Base-by-base conservation (phyloP, 2,888 invertebrate genomes). In the Lydus trimaculatus region DNA sequence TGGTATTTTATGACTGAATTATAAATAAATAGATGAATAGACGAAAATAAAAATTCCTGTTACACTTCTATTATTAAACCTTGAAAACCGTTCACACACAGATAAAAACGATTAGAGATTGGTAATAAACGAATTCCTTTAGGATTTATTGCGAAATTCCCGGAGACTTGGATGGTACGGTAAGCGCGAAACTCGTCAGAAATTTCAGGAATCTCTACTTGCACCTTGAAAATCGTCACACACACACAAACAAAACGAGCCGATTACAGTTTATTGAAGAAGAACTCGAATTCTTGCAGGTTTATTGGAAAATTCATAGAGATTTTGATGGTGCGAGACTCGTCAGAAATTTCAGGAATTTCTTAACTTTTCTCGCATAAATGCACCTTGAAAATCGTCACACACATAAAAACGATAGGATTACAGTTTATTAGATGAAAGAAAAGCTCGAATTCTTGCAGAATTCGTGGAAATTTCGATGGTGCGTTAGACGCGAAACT, bases 401-500 rank as follows among this genome's bases (percentile, higher is more conserved):
- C n/a, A n/a, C n/a, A n/a, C n/a, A n/a, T n/a, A n/a, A n/a, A n/a
- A n/a, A n/a, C n/a, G n/a, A n/a, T n/a, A n/a, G n/a, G n/a, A n/a
- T n/a, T n/a, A n/a, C n/a, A n/a, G n/a, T n/a, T n/a, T n/a, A n/a
- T n/a, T n/a, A n/a, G n/a, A n/a, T n/a, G n/a, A n/a, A n/a, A n/a
- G n/a, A n/a, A n/a, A n/a, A n/a, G n/a, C n/a, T n/a, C n/a, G n/a
- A n/a, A n/a, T n/a, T n/a, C n/a, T n/a, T n/a, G n/a, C n/a, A n/a
- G n/a, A n/a, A n/a, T n/a, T n/a, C n/a, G n/a, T n/a, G n/a, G n/a
- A 65, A 64, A 69, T 60, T 66, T 59, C 69, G 56, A 65, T 62
- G 59, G 52, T 20, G 52, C 25, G 63, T 59, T 25, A 69, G 39
- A 43, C 62, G 59, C 25, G 65, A 17, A 58, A 15, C 58, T 13